A percentile compares a stretch with the other conserved stretches of the same genome.
Evolutionary conservation across 1,140 invertebrate genomes (phyloP).

Genomic region (Euwallacea fornicatus): DNA sequence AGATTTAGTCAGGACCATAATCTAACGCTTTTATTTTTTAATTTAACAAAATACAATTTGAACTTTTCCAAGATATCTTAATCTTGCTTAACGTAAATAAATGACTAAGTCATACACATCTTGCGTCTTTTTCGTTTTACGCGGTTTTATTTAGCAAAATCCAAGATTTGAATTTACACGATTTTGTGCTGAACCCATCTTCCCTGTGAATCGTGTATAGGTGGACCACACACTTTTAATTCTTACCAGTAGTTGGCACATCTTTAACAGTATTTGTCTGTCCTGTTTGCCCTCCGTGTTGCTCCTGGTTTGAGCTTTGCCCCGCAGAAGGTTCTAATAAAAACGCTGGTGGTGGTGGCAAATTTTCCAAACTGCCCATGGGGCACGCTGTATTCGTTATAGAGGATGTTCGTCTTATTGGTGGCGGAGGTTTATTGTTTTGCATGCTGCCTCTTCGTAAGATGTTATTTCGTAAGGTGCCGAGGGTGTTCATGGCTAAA

Average conservation of each 20-base stretch:
- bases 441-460: slow-evolving; percentile 65
- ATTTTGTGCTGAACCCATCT: no score
- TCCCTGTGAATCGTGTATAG: no score
- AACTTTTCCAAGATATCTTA: no score
- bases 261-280: slow-evolving; percentile 3
- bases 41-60: no score
- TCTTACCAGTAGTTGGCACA: slow-evolving; percentile 26
- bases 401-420: slow-evolving; percentile 81
- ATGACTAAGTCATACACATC: no score
- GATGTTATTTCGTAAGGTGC: slow-evolving; percentile 54
- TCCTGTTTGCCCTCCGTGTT: slow-evolving; percentile 34
- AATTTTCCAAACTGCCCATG: slow-evolving; percentile 60
- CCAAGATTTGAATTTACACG: no score
- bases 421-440: slow-evolving; percentile 75
- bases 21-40: no score
- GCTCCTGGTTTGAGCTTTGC: slow-evolving; percentile 32
- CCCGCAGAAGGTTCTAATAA: slow-evolving; percentile 62
- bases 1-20: no score
- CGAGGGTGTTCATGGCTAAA: slow-evolving; percentile 38
- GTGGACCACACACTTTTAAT: neutral
- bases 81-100: no score
- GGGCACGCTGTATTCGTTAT: slow-evolving; percentile 62
- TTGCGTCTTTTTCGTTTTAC: neutral
- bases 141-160: no score
- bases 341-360: slow-evolving; percentile 84